These are phyloP conservation scores for Andricus quercusramuli DNA, from an alignment of 2,888 invertebrate genomes.

Conservation along the genomic window DNA sequence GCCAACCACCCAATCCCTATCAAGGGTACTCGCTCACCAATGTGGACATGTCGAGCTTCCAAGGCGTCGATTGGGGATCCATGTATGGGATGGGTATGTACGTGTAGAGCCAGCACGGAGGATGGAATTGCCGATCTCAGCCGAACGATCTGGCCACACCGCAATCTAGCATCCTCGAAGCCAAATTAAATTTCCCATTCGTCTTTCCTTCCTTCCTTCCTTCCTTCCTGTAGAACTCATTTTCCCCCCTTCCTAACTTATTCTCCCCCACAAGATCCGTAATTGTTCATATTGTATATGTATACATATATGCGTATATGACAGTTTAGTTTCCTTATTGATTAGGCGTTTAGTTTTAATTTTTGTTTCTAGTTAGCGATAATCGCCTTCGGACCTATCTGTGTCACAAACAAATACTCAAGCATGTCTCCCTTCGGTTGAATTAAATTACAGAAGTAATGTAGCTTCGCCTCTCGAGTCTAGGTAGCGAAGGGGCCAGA, in stretches of 20 bases:
- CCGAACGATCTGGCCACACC: constrained; percentile 30
- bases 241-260: constrained; percentile 27
- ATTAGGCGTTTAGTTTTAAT: neutral
- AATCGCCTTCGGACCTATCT: constrained; percentile 4
- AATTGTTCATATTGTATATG: neutral
- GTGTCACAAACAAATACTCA: constrained; percentile 27
- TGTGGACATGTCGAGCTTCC: constrained; percentile 95
- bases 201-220: constrained; percentile 32
- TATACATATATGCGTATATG: too few species aligned
- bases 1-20: constrained; percentile 86
- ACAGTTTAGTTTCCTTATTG: neutral
- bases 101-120: constrained; percentile 81
- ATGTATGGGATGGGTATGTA: constrained; percentile 97
- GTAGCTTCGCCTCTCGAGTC: constrained; percentile 33
- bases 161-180: constrained; percentile 41
- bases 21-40: constrained; percentile 91
- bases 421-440: constrained; percentile 24
- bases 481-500: constrained; percentile 39
- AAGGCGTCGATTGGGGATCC: constrained; percentile 94
- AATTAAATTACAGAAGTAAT: neutral
- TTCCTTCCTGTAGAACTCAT: constrained; percentile 15
- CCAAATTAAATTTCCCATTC: constrained; percentile 31
- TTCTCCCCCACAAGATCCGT: neutral
- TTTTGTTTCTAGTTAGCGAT: constrained; percentile 20
- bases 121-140: constrained; percentile 36